These are phyloP conservation scores for Lepidocyrtinus sp. DNA, from an alignment of 2,888 invertebrate genomes.

Conservation along the genomic window DNA sequence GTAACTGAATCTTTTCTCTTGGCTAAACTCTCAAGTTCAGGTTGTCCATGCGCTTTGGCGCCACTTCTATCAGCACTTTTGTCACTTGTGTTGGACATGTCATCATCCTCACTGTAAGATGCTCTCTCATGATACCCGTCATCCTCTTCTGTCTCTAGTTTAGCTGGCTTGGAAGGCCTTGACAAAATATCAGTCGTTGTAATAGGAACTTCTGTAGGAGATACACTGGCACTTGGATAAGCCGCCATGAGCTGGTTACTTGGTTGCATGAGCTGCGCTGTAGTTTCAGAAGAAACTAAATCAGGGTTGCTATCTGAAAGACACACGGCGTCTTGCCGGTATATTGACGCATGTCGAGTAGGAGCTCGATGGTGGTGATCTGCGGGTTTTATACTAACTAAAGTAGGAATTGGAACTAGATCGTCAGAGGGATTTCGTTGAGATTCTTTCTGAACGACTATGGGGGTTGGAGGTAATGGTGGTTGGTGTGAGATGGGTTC, in stretches of 20 bases:
- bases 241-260: neutral
- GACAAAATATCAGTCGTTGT: slow-evolving; percentile 18
- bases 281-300: neutral
- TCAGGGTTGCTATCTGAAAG: slow-evolving; percentile 16
- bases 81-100: slow-evolving; percentile 27
- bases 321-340: slow-evolving; percentile 36
- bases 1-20: neutral
- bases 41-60: neutral
- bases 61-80: slow-evolving; percentile 15
- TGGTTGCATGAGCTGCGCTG: neutral
- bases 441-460: slow-evolving; percentile 16
- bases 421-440: slow-evolving; percentile 28
- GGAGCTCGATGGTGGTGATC: neutral
- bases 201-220: slow-evolving; percentile 20
- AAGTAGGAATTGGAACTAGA: slow-evolving; percentile 27
- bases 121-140: slow-evolving; percentile 62
- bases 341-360: slow-evolving; percentile 21
- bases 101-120: slow-evolving; percentile 61
- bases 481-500: neutral
- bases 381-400: slow-evolving; percentile 13
- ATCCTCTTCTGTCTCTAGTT: slow-evolving; percentile 43
- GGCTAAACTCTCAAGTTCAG: neutral
- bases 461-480: neutral
- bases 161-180: slow-evolving; percentile 10
- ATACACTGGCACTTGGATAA: neutral